Evolutionary conservation across 2,888 invertebrate genomes (phyloP).

Genomic region (Geophilus truncorum): DNA sequence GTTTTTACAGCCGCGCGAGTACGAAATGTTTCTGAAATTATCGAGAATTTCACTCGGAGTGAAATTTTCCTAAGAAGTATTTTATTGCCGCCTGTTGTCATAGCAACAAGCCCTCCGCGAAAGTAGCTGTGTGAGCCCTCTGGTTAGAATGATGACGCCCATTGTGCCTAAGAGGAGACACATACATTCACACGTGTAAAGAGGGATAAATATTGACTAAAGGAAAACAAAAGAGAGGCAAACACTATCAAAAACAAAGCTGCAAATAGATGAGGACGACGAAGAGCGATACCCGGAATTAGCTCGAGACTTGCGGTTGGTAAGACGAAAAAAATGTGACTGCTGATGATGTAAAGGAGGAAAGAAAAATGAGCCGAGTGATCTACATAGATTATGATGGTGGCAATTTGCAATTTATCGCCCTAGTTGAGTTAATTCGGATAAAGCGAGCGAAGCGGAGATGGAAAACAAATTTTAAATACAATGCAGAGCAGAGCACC

Average conservation of each 20-base stretch:
- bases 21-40: neutral
- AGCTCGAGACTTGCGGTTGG: neutral
- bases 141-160: neutral
- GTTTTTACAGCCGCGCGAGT: neutral
- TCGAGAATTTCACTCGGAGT: neutral
- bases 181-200: neutral
- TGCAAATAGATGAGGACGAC: neutral
- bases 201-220: constrained; percentile 5
- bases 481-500: too few species aligned
- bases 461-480: neutral
- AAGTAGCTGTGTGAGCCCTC: neutral
- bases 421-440: neutral
- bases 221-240: neutral
- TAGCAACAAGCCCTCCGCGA: neutral
- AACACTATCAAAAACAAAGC: constrained; percentile 1
- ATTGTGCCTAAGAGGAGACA: neutral
- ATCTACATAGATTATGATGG: neutral
- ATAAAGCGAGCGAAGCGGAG: neutral
- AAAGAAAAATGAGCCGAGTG: neutral
- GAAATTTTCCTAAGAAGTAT: neutral
- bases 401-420: neutral
- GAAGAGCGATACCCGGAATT: neutral
- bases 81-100: neutral
- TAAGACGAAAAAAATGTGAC: neutral
- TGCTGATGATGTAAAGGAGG: neutral